Evolutionary conservation across 2,113 vertebrate genomes (phyloP).

Genomic region (Sapajus apella): DNA sequence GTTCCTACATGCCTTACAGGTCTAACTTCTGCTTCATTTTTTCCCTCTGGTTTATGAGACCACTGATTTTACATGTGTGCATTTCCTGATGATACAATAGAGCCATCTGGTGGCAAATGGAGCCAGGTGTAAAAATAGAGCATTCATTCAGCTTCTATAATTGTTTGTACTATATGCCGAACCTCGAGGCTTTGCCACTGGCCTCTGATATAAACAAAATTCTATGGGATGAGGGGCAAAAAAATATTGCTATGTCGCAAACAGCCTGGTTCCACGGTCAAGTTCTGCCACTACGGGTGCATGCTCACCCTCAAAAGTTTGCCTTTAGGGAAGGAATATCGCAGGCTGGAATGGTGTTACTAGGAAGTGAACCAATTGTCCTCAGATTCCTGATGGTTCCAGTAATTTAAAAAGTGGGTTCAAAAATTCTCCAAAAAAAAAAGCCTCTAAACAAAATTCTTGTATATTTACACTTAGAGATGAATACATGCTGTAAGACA

Average conservation of each 20-base stretch:
- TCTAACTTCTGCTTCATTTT: background rate
- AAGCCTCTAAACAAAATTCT: background rate
- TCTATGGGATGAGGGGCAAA: background rate
- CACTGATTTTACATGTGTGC: background rate
- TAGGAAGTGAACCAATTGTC: background rate
- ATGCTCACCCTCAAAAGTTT: background rate
- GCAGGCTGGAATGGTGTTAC: background rate
- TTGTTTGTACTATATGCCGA: background rate
- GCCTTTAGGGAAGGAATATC: background rate
- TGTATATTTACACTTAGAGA: background rate
- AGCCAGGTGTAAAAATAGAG: conserved; percentile 27
- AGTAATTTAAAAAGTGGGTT: background rate
- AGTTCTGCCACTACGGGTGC: rapidly evolving
- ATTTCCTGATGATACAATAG: conserved; percentile 68
- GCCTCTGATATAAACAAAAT: background rate
- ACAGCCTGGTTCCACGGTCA: background rate
- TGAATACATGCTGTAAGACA: background rate
- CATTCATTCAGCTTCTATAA: background rate
- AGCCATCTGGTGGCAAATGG: conserved; percentile 72
- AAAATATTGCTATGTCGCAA: background rate
- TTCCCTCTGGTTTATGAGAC: background rate
- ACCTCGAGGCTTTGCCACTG: background rate
- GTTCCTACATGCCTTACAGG: background rate
- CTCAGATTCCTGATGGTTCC: background rate
- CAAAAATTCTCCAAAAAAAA: background rate